Percentiles rank a stretch among this genome's conserved stretches.
Conservation (phyloP, 2,113 vertebrate genomes). For the Cyanoliseus patagonus region DNA sequence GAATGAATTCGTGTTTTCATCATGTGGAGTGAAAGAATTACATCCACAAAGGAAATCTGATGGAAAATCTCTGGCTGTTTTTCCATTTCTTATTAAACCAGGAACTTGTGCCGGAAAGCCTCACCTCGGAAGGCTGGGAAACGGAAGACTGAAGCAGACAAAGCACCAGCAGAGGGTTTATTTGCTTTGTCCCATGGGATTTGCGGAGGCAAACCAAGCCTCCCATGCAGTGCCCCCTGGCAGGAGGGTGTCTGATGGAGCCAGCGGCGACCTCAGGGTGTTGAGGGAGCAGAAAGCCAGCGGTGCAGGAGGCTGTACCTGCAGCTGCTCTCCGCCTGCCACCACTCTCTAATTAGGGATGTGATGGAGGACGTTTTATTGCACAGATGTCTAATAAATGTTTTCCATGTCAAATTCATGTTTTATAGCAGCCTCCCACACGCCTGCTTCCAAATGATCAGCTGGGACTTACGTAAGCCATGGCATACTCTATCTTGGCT, state of each 20-base stretch:
- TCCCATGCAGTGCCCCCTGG: not conserved
- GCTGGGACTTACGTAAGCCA: constrained; percentile 89
- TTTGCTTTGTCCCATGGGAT: not conserved
- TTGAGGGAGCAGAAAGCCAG: not conserved
- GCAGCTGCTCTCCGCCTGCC: not conserved
- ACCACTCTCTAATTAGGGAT: not conserved
- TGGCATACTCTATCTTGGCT: constrained; percentile 88
- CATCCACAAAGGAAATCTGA: not conserved
- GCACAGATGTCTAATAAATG: constrained; percentile 34
- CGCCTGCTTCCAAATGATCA: not conserved
- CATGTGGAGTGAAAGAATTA: not conserved
- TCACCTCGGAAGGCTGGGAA: not conserved
- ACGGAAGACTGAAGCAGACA: not conserved
- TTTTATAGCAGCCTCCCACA: constrained; percentile 30
- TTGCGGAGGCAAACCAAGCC: not conserved
- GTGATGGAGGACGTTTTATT: not conserved
- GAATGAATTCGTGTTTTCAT: rapidly evolving
- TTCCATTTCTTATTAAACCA: not conserved
- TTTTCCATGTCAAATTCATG: constrained; percentile 3
- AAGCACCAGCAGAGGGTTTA: not conserved
- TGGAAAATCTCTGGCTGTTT: not conserved
- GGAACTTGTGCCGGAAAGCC: not conserved
- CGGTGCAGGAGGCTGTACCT: not conserved
- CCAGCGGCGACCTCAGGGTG: rapidly evolving
- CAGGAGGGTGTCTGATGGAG: not conserved